Base-by-base conservation (phyloP, 2,113 vertebrate genomes). In the Nycticebus coucang region DNA sequence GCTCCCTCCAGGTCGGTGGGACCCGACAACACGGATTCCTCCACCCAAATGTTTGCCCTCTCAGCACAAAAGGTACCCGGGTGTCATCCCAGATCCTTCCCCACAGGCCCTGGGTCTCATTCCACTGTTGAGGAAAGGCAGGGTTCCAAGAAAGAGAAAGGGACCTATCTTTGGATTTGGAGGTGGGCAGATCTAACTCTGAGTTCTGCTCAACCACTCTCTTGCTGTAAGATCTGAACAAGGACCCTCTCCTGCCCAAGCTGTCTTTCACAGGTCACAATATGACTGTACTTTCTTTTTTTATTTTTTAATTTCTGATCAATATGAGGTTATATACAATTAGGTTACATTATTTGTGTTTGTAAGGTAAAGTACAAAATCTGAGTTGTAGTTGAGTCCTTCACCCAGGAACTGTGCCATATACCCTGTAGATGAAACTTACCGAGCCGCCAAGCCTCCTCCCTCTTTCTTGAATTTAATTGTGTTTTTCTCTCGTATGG, bases 1-100 rank as follows among this genome's bases (percentile, higher is more conserved):
- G 92, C 98, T 99, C 50, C 99, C 99, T 59, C 98, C 98, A 18
- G 97, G 99, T 41, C 98, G 98, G 87, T 98, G 98, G 98, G 98
- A 99, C 95, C 98, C 93, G 2, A 98, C 97, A 35, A 57, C 95
- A 64, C 98, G 98, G 81, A 98, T 99, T 87, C 95, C 98, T 87
- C 99, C 98, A 0, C 98, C 97, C 0, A 98, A 97, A 96, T 87
- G 86, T 84, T 89, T 98, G 96, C 97, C 95, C 0, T 95, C 97
- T 74, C 87, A 35, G 0, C 88, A 97, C n/a, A 98, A 97, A 96
- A 98, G 99, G 99, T 99, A 98, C 60, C 69, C 24, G 41, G 74
- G 30, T 53, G 1, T 78, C 37, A 90, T 33, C 19, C 37, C 26
- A 89, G 89, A 62, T 66, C 60, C 13, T 18, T 55, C 33, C n/a